phyloP scores from a whole-genome alignment of 2,797 vertebrate genomes.

The Paedocypris micromegethes region DNA sequence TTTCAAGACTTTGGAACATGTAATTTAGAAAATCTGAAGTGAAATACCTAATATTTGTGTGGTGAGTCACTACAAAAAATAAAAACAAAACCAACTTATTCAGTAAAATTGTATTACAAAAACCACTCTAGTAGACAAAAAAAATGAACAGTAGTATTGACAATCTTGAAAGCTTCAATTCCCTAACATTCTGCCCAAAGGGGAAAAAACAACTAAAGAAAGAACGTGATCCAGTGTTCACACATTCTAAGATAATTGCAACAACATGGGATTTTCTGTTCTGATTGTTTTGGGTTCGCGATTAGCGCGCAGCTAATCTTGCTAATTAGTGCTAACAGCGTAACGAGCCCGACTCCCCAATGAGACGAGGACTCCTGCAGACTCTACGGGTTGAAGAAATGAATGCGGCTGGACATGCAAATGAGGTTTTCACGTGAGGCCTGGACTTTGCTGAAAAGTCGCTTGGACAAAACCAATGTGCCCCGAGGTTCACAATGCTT shows the following conservation, averaged over 20 bases:
- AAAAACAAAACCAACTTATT: no score
- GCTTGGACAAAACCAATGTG: slow-evolving; percentile 3
- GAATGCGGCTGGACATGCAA: slow-evolving; percentile 24
- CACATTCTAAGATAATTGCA: slow-evolving; percentile 35
- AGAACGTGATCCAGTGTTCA: slow-evolving; percentile 32
- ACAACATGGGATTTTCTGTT: slow-evolving; percentile 40
- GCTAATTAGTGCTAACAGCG: slow-evolving; percentile 52
- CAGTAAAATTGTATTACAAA: no score
- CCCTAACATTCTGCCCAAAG: slow-evolving; percentile 18
- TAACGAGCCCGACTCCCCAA: slow-evolving; percentile 40
- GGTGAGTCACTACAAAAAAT: no score
- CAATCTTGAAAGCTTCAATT: background rate
- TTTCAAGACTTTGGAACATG: no score
- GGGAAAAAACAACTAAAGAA: slow-evolving; percentile 13
- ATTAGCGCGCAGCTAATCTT: slow-evolving; percentile 54
- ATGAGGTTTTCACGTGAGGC: slow-evolving; percentile 3
- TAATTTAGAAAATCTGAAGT: no score
- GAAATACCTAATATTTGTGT: no score
- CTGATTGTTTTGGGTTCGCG: slow-evolving; percentile 43
- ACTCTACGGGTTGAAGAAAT: slow-evolving; percentile 22
- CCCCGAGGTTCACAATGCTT: slow-evolving; percentile 38
- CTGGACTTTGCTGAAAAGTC: slow-evolving; percentile 5
- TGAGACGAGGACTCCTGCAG: slow-evolving; percentile 33
- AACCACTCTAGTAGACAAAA: no score
- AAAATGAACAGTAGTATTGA: no score